phyloP scores from a whole-genome alignment of 2,888 invertebrate species.

The Tipula confusa region DNA sequence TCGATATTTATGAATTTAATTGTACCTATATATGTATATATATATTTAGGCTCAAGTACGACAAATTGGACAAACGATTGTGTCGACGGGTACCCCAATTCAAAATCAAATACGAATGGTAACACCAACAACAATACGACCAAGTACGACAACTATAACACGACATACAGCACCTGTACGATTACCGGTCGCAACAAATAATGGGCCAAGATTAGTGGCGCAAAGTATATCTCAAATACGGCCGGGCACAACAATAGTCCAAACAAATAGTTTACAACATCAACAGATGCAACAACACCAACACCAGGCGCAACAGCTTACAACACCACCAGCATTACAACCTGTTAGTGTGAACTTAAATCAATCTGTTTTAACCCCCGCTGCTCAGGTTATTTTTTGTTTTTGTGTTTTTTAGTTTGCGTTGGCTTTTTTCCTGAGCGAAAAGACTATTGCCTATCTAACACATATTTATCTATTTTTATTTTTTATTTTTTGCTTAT shows the following conservation, averaged over 20 bases:
- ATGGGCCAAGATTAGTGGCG: conserved; percentile 45
- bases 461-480: too few species aligned
- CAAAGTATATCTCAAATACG: conserved; percentile 41
- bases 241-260: conserved; percentile 41
- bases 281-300: conserved; percentile 33
- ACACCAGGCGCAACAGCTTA: conserved; percentile 35
- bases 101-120: conserved; percentile 60
- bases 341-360: conserved; percentile 40
- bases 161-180: conserved; percentile 48
- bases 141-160: conserved; percentile 51
- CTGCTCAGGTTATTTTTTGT: conserved; percentile 35
- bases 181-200: conserved; percentile 42
- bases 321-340: conserved; percentile 47
- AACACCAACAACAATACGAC: conserved; percentile 48
- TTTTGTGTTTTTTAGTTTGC: background rate
- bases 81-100: conserved; percentile 48
- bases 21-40: too few species aligned
- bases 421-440: conserved; percentile 5
- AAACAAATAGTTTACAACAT: conserved; percentile 40
- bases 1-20: too few species aligned
- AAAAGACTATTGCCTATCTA: background rate
- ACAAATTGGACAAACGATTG: conserved; percentile 53
- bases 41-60: conserved; percentile 51
- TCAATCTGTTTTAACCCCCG: conserved; percentile 35
- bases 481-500: background rate